These are phyloP conservation scores for Rhinichthys osculus DNA, from an alignment of 2,797 vertebrate species.

Conservation along the genomic window DNA sequence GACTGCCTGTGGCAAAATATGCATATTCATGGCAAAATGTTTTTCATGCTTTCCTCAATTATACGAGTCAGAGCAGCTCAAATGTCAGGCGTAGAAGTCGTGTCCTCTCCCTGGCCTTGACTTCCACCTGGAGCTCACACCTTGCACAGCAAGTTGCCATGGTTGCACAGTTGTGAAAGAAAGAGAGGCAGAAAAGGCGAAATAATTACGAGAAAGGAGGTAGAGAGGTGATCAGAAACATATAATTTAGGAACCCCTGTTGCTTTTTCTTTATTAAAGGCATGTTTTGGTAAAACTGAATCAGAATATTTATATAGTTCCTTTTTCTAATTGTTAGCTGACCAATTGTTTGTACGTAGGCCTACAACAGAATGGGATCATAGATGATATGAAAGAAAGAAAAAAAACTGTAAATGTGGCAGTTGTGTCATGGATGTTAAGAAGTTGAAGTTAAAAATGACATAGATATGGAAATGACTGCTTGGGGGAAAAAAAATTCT, in stretches of 20 bases:
- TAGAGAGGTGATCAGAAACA: not conserved
- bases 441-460: not conserved
- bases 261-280: not conserved
- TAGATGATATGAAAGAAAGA: not conserved
- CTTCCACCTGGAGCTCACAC: slow-evolving; percentile 48
- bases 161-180: slow-evolving; percentile 51
- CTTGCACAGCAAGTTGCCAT: slow-evolving; percentile 58
- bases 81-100: slow-evolving; percentile 27
- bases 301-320: not conserved
- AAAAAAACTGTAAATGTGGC: not conserved
- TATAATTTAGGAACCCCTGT: slow-evolving; percentile 22
- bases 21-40: slow-evolving; percentile 48
- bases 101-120: slow-evolving; percentile 57
- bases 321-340: not conserved
- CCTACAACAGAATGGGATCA: not conserved
- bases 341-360: not conserved
- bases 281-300: not conserved
- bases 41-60: slow-evolving; percentile 35
- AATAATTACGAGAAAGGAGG: not conserved
- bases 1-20: slow-evolving; percentile 50
- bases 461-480: not conserved
- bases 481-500: not conserved
- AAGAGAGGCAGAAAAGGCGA: not conserved
- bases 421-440: not conserved
- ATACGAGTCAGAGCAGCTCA: slow-evolving; percentile 30